phyloP scores from a whole-genome alignment of 2,888 invertebrate species.

The Pristionchus fissidentatus region DNA sequence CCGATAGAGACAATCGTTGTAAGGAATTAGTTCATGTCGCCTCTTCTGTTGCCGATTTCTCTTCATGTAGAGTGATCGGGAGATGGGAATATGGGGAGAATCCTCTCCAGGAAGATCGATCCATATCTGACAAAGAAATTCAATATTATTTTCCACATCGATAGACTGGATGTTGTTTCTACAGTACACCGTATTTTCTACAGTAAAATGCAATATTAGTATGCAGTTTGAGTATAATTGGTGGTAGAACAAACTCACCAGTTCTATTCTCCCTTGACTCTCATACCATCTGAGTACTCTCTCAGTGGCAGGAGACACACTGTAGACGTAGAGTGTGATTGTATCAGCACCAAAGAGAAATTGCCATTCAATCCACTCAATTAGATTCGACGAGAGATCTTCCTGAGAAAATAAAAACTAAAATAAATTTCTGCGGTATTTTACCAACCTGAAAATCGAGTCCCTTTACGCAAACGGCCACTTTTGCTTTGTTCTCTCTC shows the following conservation, averaged over 20 bases:
- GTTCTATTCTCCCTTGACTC: constrained; percentile 35
- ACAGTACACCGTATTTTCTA: too few relatives aligned
- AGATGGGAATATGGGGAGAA: constrained; percentile 87
- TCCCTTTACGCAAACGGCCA: constrained; percentile 86
- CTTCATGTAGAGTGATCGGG: constrained; percentile 82
- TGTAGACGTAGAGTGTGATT: constrained; percentile 40
- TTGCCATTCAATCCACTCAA: constrained; percentile 94
- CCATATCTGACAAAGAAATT: constrained; percentile 55
- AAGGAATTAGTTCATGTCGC: constrained; percentile 93
- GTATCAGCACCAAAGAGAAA: constrained; percentile 86
- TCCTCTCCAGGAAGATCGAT: constrained; percentile 87
- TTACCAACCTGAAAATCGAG: constrained; percentile 83
- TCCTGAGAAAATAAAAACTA: constrained; percentile 53
- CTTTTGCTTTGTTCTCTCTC: constrained; percentile 70
- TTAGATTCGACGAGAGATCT: constrained; percentile 88
- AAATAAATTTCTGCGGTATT: background rate
- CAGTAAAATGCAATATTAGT: background rate
- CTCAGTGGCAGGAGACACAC: background rate
- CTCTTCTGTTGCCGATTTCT: constrained; percentile 93
- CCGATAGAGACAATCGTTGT: constrained; percentile 94
- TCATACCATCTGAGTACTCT: constrained; percentile 23
- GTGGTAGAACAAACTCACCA: constrained; percentile 28
- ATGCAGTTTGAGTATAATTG: background rate
- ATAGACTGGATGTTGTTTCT: too few relatives aligned
- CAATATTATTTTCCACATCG: background rate